Percentiles rank a stretch among this genome's conserved stretches.
These are phyloP conservation scores for Xenotilapia flavipinnis DNA, from an alignment of 2,113 vertebrate genomes.

Conservation along the genomic window DNA sequence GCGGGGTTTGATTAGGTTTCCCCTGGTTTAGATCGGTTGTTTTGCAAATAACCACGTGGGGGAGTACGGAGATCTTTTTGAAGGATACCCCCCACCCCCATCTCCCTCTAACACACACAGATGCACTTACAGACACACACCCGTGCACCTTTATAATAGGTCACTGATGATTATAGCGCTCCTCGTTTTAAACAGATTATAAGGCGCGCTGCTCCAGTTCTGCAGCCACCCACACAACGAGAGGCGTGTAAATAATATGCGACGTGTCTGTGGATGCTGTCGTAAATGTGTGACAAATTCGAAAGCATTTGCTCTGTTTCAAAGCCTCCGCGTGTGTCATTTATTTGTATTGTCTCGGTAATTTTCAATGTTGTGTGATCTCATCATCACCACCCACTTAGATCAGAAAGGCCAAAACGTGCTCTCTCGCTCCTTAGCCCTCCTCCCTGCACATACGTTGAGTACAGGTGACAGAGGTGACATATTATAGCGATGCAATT, in stretches of 20 bases:
- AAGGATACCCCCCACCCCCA: constrained; percentile 2
- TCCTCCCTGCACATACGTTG: not conserved
- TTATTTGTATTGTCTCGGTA: constrained; percentile 57
- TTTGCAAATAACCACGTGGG: constrained; percentile 80
- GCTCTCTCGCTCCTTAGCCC: not conserved
- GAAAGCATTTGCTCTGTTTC: constrained; percentile 39
- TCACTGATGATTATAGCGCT: constrained; percentile 61
- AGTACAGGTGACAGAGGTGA: constrained; percentile 30
- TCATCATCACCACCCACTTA: constrained; percentile 56
- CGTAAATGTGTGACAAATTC: constrained; percentile 34
- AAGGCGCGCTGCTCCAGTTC: constrained; percentile 25
- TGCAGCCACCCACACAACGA: constrained; percentile 27
- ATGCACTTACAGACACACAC: constrained; percentile 13
- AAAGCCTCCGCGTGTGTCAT: constrained; percentile 41
- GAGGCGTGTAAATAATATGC: constrained; percentile 27
- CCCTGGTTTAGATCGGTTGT: constrained; percentile 70
- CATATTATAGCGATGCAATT: not conserved
- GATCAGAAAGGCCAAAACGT: constrained; percentile 35
- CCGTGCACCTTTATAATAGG: constrained; percentile 56
- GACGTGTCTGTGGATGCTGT: constrained; percentile 12
- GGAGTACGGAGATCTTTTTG: constrained; percentile 72
- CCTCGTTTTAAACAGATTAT: constrained; percentile 58
- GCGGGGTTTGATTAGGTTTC: constrained; percentile 60
- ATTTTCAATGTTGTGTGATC: constrained; percentile 56
- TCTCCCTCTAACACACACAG: not conserved